Base-by-base conservation (phyloP, 2,797 vertebrate genomes). In the Gallinago solitaria region DNA sequence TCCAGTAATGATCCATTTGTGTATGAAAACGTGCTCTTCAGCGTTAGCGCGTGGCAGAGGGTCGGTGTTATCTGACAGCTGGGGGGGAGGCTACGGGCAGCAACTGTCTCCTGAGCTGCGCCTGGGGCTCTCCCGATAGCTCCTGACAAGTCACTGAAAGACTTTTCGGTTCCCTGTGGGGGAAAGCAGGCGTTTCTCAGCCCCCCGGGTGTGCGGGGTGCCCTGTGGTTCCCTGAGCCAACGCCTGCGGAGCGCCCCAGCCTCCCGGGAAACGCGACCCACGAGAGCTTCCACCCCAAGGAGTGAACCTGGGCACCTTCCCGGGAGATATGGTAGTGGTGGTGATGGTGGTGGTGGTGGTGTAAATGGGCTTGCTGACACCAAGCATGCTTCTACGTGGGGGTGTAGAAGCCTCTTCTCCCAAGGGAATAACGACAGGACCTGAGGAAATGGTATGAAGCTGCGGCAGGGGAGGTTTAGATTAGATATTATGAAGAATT, bases 1-100 rank as follows among this genome's bases (percentile, higher is more conserved):
- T 95, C 56, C 86, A 96, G 88, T 21, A 92, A 89, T 96, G 95
- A 96, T 89, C 92, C 91, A 47, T 94, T 67, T 94, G 67, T 93
- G 85, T 84, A 57, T 71, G 83, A 16, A 87, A 89, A 87, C 18
- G 18, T 65, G 69, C 69, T 91, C 51, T 65, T 76, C 73, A 56
- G 87, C 18, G 51, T 76, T 86, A 82, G 83, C 3, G 53, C 32
- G 6, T 35, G 2, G 5, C 45, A 32, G 85, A 92, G 73, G 87
- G 69, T 16, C 90, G 87, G 76, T 25, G 25, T 60, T 80, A 75
- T 68, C 82, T 84, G 80, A 84, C 73, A 70, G 67, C 88, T 90
- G 77, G 68, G 27, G 82, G 79, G 74, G 67, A 47, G 77, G 48
- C 87, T 47, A 17, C 1, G 35, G 81, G 76, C 94, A 90, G 85